Conservation (phyloP, 2,113 vertebrate genomes). For the Seriola quinqueradiata region DNA sequence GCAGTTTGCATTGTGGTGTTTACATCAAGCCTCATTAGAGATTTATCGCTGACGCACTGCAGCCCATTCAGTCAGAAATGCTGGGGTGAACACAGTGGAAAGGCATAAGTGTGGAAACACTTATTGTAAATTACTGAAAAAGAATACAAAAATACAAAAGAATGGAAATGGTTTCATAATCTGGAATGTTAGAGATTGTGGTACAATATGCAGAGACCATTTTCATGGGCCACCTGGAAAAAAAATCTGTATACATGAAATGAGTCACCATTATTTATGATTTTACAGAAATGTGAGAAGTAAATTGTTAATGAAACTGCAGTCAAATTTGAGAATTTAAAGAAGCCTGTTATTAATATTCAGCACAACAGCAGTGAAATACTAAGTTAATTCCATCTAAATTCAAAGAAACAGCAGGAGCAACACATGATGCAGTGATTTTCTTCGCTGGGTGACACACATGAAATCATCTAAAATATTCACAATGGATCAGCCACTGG, state of each 20-base stretch:
- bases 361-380: not conserved
- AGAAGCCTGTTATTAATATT: not conserved
- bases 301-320: not conserved
- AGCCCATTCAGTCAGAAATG: conserved; percentile 63
- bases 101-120: conserved; percentile 30
- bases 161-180: conserved; percentile 2
- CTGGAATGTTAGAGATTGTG: conserved; percentile 4
- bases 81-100: conserved; percentile 51
- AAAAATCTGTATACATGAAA: not conserved
- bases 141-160: conserved; percentile 34
- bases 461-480: conserved; percentile 37
- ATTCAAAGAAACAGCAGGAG: conserved; percentile 25
- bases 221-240: not conserved
- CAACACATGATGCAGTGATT: conserved; percentile 6
- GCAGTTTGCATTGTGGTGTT: conserved; percentile 69
- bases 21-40: conserved; percentile 77
- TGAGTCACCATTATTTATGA: not conserved
- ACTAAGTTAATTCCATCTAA: not conserved
- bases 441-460: conserved; percentile 28
- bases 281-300: not conserved
- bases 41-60: conserved; percentile 69
- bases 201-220: not conserved
- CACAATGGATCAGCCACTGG: conserved; percentile 49
- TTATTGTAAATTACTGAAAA: conserved; percentile 46
- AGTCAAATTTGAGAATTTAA: not conserved